Conservation (phyloP, 1,140 invertebrate species). For the Medauroidea extradentata region DNA sequence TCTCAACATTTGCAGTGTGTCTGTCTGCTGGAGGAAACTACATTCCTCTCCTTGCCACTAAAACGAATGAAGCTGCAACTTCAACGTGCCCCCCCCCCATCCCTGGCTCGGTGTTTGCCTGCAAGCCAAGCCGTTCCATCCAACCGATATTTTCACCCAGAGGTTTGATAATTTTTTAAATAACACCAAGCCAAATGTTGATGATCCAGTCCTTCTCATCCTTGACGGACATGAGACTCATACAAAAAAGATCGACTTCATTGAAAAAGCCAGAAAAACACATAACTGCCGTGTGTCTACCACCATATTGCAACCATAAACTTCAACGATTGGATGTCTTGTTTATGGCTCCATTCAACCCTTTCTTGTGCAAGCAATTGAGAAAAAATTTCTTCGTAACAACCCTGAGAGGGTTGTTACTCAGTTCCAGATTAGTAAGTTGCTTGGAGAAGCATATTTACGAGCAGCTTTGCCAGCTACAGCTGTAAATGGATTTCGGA, state of each 20-base stretch:
- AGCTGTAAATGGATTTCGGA: constrained; percentile 27
- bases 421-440: constrained; percentile 29
- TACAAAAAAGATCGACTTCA: constrained; percentile 12
- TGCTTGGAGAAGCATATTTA: constrained; percentile 35
- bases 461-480: constrained; percentile 30
- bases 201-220: constrained; percentile 22
- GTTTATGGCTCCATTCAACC: constrained; percentile 33
- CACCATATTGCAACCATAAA: constrained; percentile 36
- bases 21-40: constrained; percentile 31
- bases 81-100: constrained; percentile 22
- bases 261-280: constrained; percentile 24
- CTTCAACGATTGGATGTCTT: constrained; percentile 43
- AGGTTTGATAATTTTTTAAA: constrained; percentile 26
- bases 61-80: constrained; percentile 20
- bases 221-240: constrained; percentile 10
- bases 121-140: constrained; percentile 23
- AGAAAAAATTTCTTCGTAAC: constrained; percentile 26
- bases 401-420: constrained; percentile 25
- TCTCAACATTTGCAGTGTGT: constrained; percentile 23
- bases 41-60: constrained; percentile 25
- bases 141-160: constrained; percentile 4
- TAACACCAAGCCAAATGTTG: constrained; percentile 19
- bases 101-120: constrained; percentile 18
- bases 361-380: constrained; percentile 24
- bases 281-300: constrained; percentile 26